These are phyloP conservation scores for Gymnocypris eckloni DNA, from an alignment of 2,797 vertebrate genomes.

Conservation along the genomic window DNA sequence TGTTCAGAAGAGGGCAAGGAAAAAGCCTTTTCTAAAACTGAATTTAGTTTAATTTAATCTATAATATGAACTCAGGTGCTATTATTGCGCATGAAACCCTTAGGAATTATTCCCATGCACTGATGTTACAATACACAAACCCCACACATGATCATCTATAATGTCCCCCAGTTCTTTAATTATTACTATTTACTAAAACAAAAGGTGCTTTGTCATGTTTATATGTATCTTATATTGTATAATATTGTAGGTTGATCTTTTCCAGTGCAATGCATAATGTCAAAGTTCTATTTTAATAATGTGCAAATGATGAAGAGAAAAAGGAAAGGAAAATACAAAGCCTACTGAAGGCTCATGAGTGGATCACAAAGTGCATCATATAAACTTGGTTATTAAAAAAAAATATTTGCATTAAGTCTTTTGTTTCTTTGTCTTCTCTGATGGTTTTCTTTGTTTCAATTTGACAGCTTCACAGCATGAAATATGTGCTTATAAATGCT, in stretches of 20 bases:
- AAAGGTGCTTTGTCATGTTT: slow-evolving; percentile 89
- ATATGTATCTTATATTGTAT: slow-evolving; percentile 88
- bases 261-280: slow-evolving; percentile 91
- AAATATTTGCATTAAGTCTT: slow-evolving; percentile 74
- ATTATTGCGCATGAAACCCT: slow-evolving; percentile 80
- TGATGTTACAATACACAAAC: slow-evolving; percentile 86
- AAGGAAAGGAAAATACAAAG: slow-evolving; percentile 80
- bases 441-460: slow-evolving; percentile 28
- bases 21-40: slow-evolving; percentile 67
- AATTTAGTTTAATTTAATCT: slow-evolving; percentile 72
- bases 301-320: slow-evolving; percentile 86
- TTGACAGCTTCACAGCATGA: slow-evolving; percentile 29
- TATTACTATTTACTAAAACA: slow-evolving; percentile 81
- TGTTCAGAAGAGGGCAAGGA: slow-evolving; percentile 64
- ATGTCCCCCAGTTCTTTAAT: slow-evolving; percentile 85
- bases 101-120: slow-evolving; percentile 88
- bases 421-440: slow-evolving; percentile 68
- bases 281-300: slow-evolving; percentile 96
- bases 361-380: slow-evolving; percentile 88
- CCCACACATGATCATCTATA: slow-evolving; percentile 82
- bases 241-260: slow-evolving; percentile 91
- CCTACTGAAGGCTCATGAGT: slow-evolving; percentile 83
- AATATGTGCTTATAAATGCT: slow-evolving; percentile 49
- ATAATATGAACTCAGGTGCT: slow-evolving; percentile 88
- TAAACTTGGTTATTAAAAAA: slow-evolving; percentile 85